These are phyloP conservation scores for Scaptomyza parva DNA, from an alignment of 2,888 invertebrate species.

Conservation along the genomic window DNA sequence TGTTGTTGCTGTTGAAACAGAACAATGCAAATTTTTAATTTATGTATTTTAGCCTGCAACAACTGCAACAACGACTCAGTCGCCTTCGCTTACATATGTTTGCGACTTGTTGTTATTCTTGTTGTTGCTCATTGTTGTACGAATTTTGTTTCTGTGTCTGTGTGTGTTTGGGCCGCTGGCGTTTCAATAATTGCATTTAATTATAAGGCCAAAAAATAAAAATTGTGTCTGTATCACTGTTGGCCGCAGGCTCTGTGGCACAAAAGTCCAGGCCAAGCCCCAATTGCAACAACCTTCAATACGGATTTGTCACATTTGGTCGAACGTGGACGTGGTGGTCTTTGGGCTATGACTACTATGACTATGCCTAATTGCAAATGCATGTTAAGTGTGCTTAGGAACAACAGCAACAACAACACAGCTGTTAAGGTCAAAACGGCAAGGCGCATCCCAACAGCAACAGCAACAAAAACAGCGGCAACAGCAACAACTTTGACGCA, in stretches of 20 bases:
- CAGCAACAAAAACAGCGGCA: slow-evolving; percentile 19
- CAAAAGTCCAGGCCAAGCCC: slow-evolving; percentile 53
- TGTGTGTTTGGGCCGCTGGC: slow-evolving; percentile 63
- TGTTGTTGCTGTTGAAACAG: slow-evolving; percentile 62
- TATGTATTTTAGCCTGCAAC: slow-evolving; percentile 78
- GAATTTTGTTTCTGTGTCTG: slow-evolving; percentile 23
- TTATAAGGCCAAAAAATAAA: slow-evolving; percentile 70
- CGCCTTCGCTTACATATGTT: slow-evolving; percentile 70
- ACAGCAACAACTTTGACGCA: slow-evolving; percentile 21
- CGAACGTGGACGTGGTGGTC: slow-evolving; percentile 8
- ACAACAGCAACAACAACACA: slow-evolving; percentile 27
- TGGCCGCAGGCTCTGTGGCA: slow-evolving; percentile 45
- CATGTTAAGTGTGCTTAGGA: slow-evolving; percentile 61
- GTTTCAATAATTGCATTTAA: slow-evolving; percentile 83
- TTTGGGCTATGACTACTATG: slow-evolving; percentile 33
- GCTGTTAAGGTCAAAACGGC: slow-evolving; percentile 62
- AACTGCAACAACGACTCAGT: slow-evolving; percentile 42
- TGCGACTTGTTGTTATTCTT: slow-evolving; percentile 49
- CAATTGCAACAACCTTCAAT: slow-evolving; percentile 47
- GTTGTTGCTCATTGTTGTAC: slow-evolving; percentile 44
- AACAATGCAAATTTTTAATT: slow-evolving; percentile 82
- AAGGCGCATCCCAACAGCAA: slow-evolving; percentile 59
- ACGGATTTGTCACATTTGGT: slow-evolving; percentile 66
- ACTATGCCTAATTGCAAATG: slow-evolving; percentile 68
- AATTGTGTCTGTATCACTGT: slow-evolving; percentile 22